phyloP scores from a whole-genome alignment of 2,888 invertebrate species.

The Cephus pulcher region DNA sequence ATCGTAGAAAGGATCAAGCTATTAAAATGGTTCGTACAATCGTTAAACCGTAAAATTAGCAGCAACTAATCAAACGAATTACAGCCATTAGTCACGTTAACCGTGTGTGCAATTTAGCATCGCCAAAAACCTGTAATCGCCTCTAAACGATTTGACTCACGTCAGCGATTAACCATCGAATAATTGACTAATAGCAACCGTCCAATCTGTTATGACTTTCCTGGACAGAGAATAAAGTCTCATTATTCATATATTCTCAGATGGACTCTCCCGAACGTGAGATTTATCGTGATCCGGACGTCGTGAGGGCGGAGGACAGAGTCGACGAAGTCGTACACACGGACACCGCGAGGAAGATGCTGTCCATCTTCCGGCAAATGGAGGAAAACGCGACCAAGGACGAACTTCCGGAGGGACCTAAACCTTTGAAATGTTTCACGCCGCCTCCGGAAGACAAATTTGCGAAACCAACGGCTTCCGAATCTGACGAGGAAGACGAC shows the following conservation, averaged over 20 bases:
- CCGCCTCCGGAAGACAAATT: conserved; percentile 83
- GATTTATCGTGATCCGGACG: conserved; percentile 78
- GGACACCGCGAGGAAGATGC: conserved; percentile 86
- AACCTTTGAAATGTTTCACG: conserved; percentile 89
- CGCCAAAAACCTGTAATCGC: no score
- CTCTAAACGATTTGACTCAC: no score
- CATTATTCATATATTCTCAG: conserved; percentile 50
- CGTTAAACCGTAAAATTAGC: no score
- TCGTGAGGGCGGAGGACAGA: conserved; percentile 74
- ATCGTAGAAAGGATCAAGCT: no score
- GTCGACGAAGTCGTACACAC: conserved; percentile 66
- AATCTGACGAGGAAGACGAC: conserved; percentile 69
- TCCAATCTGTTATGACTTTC: no score
- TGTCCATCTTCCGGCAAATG: conserved; percentile 89
- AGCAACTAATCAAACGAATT: no score
- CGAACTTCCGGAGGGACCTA: conserved; percentile 74
- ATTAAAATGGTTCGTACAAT: no score
- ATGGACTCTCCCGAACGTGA: conserved; percentile 79
- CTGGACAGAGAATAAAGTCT: no score
- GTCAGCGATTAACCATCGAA: no score
- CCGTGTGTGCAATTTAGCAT: no score
- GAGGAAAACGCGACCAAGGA: conserved; percentile 76
- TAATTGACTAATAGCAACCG: no score
- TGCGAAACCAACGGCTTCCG: conserved; percentile 66
- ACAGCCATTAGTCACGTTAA: no score